These are phyloP conservation scores for Pentalonia nigronervosa DNA, from an alignment of 1,140 invertebrate genomes.

Conservation along the genomic window DNA sequence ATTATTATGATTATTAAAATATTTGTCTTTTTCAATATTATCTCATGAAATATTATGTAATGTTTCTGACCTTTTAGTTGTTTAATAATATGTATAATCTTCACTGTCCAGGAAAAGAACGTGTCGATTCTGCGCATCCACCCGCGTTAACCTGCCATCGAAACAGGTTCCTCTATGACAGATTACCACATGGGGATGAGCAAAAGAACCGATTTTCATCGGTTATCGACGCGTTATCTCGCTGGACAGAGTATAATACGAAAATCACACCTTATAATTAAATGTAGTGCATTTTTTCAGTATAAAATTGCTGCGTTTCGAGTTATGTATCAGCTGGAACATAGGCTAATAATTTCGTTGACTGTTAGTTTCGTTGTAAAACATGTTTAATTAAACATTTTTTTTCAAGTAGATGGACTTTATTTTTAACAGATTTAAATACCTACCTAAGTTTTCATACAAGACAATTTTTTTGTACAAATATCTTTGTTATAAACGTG, in stretches of 20 bases:
- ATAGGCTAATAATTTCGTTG: not conserved
- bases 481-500: not conserved
- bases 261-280: not conserved
- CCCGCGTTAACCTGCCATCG: no score
- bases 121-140: no score
- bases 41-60: not conserved
- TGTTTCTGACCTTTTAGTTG: not conserved
- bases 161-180: no score
- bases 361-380: not conserved
- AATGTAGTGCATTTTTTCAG: not conserved
- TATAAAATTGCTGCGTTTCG: not conserved
- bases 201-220: no score
- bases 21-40: not conserved
- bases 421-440: not conserved
- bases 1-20: not conserved
- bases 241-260: no score
- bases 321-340: not conserved
- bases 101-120: no score
- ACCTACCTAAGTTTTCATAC: not conserved
- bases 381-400: not conserved
- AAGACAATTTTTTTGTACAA: not conserved
- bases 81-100: not conserved
- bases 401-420: not conserved
- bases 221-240: no score
- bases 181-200: no score